Evolutionary conservation across 2,113 vertebrate genomes (phyloP), one percentile per base, ranked within the genome.

Genomic region (Anhinga anhinga): DNA sequence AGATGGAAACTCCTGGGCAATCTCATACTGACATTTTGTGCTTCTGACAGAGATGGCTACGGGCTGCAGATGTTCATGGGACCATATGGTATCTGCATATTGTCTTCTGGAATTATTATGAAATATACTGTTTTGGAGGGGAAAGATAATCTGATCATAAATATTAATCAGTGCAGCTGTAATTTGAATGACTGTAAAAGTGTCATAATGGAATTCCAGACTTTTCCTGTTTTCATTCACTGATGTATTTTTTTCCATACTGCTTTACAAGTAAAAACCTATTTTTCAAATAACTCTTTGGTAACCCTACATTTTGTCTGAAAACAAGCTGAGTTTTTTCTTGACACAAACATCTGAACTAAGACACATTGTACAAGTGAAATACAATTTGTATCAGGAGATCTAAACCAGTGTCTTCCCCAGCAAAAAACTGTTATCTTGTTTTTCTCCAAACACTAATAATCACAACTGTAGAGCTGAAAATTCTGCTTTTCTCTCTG

Each of bases 51-150:
- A 49, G 91, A 73, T 80, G 58, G 78, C 95, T 94, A 21, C 82
- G 73, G 86, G 93, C 84, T 97, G 86, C 95, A 96, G 94, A 94
- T 97, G 94, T 94, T 94, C 67, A 23, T 3, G 4, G 93, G 82
- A 76, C 89, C 97, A 86, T 96, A 94, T 95, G 97, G 81, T 58
- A 70, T 95, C 91, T 95, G 78, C 89, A 88, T 47, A 82, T 82
- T 95, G 71, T 95, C 91, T 94, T 59, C 74, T 86, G 63, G 85
- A 96, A 73, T 96, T 95, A 94, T 74, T 94, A 59, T 0, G 0
- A 85, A 94, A 85, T 59, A 40, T 15, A 55, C 67, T 81, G n/a
- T 27, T 97, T 95, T 93, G 63, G 70, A 90, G 45, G 55, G 62
- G 84, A 36, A 50, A 55, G 89, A 80, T 77, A 94, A 87, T 80